A percentile compares a stretch with the other conserved stretches of the same genome.
Conservation (phyloP, 1,140 invertebrate species). For the Hyles euphorbiae region DNA sequence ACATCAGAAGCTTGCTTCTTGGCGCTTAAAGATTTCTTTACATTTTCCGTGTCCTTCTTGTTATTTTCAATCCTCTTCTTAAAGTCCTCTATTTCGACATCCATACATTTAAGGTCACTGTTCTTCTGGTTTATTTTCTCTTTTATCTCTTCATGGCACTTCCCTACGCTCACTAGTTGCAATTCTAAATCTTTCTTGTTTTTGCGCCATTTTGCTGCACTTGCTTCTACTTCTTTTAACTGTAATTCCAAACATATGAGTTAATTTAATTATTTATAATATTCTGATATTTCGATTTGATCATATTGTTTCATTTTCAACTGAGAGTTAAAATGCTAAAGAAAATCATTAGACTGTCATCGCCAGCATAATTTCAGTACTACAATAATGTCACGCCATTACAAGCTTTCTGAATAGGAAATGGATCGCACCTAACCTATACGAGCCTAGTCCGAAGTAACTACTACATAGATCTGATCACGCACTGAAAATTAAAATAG, state of each 20-base stretch:
- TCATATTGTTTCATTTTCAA: background rate
- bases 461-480: no score
- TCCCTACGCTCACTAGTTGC: constrained; percentile 41
- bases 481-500: no score
- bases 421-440: no score
- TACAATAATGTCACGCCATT: no score
- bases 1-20: constrained; percentile 50
- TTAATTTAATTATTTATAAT: background rate
- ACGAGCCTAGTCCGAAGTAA: no score
- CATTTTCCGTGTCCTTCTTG: constrained; percentile 37
- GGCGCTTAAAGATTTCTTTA: constrained; percentile 29
- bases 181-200: constrained; percentile 57
- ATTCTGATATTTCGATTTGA: background rate
- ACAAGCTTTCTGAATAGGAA: no score
- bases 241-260: constrained; percentile 21
- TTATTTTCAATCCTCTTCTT: constrained; percentile 42
- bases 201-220: constrained; percentile 51
- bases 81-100: constrained; percentile 42
- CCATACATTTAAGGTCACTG: constrained; percentile 48
- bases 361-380: no score
- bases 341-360: no score
- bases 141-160: constrained; percentile 47
- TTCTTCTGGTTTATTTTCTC: constrained; percentile 49
- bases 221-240: constrained; percentile 48
- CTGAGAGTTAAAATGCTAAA: no score